Percentiles rank a stretch among this genome's conserved stretches.
Conservation (phyloP, 37 sponge, comb jelly and placozoan species). For the Crambe crambe region DNA sequence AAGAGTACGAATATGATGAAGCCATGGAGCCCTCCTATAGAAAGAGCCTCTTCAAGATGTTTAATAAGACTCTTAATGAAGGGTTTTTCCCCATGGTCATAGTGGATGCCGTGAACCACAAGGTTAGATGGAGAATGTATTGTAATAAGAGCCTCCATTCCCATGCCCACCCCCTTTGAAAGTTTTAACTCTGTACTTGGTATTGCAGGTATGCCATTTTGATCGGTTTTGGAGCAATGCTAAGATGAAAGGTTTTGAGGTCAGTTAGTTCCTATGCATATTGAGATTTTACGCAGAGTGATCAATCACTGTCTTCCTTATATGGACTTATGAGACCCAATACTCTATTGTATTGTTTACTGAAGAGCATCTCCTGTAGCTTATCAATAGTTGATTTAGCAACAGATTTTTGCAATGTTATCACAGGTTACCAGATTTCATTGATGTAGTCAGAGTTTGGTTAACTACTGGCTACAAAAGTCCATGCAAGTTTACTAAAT, state of each 20-base stretch:
- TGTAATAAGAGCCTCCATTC: neutral
- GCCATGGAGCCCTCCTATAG: constrained; percentile 75
- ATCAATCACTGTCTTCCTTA: too few relatives aligned
- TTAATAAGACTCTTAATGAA: constrained; percentile 80
- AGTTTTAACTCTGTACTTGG: neutral
- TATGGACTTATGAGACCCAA: too few relatives aligned
- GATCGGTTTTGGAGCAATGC: constrained; percentile 84
- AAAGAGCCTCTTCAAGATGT: constrained; percentile 79
- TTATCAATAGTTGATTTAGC: too few relatives aligned
- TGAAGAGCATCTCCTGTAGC: too few relatives aligned
- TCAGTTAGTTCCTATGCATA: neutral
- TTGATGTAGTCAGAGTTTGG: too few relatives aligned
- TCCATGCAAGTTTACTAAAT: too few relatives aligned
- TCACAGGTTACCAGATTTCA: too few relatives aligned
- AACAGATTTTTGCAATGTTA: too few relatives aligned
- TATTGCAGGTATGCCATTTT: constrained; percentile 66
- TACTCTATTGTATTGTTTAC: too few relatives aligned
- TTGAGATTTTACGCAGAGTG: too few relatives aligned
- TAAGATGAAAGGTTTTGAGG: constrained; percentile 87
- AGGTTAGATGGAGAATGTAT: constrained; percentile 32
- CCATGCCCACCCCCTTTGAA: neutral
- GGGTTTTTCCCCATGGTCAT: constrained; percentile 89
- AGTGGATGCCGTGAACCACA: constrained; percentile 76
- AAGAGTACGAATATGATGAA: constrained; percentile 81
- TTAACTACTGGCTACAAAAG: too few relatives aligned